Evolutionary conservation across 64 coral and sea anemone species (phyloP).

Genomic region (Hydrozoanthus tunicans): DNA sequence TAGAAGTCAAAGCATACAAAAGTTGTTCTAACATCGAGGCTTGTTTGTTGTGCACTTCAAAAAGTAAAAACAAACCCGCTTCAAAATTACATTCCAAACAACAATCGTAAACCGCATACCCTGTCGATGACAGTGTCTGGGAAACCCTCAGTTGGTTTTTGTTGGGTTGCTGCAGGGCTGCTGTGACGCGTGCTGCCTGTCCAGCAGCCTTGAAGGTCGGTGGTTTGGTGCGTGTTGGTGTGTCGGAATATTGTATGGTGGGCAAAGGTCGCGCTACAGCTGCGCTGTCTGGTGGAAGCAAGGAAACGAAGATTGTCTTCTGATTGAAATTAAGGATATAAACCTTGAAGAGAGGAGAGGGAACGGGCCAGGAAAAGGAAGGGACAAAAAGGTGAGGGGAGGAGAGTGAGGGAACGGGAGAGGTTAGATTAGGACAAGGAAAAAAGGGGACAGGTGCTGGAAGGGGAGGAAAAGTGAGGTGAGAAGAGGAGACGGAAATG

Average conservation of each 20-base stretch:
- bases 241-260: neutral
- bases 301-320: neutral
- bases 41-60: neutral
- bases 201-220: slow-evolving; percentile 39
- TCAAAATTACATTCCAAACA: too few species aligned
- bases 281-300: neutral
- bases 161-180: slow-evolving; percentile 21
- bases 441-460: too few species aligned
- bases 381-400: too few species aligned
- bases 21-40: too few species aligned
- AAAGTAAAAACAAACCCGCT: neutral
- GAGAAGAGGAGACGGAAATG: too few species aligned
- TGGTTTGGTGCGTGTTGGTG: slow-evolving; percentile 2
- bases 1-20: too few species aligned
- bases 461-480: too few species aligned
- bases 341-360: neutral
- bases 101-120: neutral
- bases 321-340: neutral
- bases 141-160: slow-evolving; percentile 13
- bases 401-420: too few species aligned
- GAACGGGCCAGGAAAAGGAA: neutral
- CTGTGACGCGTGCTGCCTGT: neutral
- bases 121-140: slow-evolving; percentile 40
- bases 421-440: too few species aligned
- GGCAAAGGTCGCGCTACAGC: slow-evolving; percentile 4